Percentiles rank a stretch among this genome's conserved stretches.
These are phyloP conservation scores for Drosophila greeni DNA, from an alignment of 2,888 invertebrate species.

Conservation along the genomic window DNA sequence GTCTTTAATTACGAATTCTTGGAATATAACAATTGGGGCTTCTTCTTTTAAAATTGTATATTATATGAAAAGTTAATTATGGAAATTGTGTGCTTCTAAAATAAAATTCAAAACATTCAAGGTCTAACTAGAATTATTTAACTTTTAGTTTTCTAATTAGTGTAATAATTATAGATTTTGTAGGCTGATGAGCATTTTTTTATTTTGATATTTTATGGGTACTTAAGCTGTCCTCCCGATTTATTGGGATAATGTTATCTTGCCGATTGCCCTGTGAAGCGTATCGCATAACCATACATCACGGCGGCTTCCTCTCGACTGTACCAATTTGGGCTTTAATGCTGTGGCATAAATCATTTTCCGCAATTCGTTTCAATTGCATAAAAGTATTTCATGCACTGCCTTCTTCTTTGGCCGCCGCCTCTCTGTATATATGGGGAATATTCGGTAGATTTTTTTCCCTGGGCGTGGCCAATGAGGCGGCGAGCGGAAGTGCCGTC, in stretches of 20 bases:
- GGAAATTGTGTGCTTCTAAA: background rate
- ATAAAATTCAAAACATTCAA: background rate
- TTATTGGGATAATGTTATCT: constrained; percentile 31
- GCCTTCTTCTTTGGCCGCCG: constrained; percentile 12
- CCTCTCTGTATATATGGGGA: constrained; percentile 10
- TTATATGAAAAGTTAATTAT: background rate
- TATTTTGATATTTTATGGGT: background rate
- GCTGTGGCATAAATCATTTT: constrained; percentile 75
- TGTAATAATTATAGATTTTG: background rate
- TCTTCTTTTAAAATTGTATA: constrained; percentile 1
- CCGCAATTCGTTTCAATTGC: constrained; percentile 67
- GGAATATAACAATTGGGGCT: background rate
- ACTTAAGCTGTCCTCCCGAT: constrained; percentile 4
- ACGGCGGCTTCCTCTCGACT: constrained; percentile 45
- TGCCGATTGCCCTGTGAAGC: constrained; percentile 21
- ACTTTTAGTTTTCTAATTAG: background rate
- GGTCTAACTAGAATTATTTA: too few species aligned
- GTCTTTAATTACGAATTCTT: background rate
- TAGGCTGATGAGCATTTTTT: background rate
- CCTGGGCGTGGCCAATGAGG: constrained; percentile 43
- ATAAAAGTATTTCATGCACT: constrained; percentile 61
- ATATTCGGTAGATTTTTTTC: constrained; percentile 36
- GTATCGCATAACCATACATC: constrained; percentile 53
- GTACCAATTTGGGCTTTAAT: constrained; percentile 73
- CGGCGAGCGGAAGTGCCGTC: constrained; percentile 39